These are phyloP conservation scores for Sycobia sp. DNA, from an alignment of 1,140 invertebrate species.

Conservation along the genomic window DNA sequence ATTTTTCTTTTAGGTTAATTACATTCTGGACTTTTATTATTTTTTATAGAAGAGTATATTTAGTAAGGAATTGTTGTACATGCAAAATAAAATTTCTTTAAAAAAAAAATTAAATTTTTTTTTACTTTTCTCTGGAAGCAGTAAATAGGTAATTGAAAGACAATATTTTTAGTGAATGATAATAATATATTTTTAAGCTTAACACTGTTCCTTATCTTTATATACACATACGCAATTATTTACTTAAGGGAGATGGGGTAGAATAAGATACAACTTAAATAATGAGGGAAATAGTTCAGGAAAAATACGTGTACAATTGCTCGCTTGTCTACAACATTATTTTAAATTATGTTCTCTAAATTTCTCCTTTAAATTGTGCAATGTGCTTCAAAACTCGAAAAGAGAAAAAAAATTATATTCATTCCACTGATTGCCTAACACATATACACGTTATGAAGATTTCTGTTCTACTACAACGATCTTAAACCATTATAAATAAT, in stretches of 20 bases:
- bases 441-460: not conserved
- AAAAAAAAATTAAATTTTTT: too few species aligned
- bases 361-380: too few species aligned
- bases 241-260: slow-evolving; percentile 23
- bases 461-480: not conserved
- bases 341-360: too few species aligned
- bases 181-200: slow-evolving; percentile 58
- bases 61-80: too few species aligned
- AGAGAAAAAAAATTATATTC: not conserved
- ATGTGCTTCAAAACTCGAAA: slow-evolving; percentile 20
- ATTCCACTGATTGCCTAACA: slow-evolving; percentile 4
- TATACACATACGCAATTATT: slow-evolving; percentile 57
- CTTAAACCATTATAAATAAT: not conserved
- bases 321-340: slow-evolving; percentile 26
- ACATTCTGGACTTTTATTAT: too few species aligned
- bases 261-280: slow-evolving; percentile 41
- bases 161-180: slow-evolving; percentile 46
- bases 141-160: slow-evolving; percentile 20
- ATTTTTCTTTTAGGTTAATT: too few species aligned
- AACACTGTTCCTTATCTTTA: slow-evolving; percentile 58
- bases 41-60: too few species aligned
- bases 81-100: too few species aligned
- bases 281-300: slow-evolving; percentile 32
- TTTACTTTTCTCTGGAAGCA: too few species aligned
- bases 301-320: slow-evolving; percentile 23